phyloP scores from a whole-genome alignment of 2,797 vertebrate genomes.

The Propithecus perrieri region DNA sequence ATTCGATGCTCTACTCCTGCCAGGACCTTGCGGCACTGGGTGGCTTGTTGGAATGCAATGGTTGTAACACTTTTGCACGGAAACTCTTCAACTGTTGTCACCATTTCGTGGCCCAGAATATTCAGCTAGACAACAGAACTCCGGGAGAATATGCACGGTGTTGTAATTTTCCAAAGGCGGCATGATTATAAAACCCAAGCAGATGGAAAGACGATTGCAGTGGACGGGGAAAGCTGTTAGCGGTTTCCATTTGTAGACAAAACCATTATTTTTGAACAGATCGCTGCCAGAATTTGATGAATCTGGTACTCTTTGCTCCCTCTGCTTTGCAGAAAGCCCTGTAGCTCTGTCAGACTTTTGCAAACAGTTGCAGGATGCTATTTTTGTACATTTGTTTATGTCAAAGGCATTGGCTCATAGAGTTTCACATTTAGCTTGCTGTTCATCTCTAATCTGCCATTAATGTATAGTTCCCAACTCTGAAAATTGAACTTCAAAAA shows the following conservation, averaged over 20 bases:
- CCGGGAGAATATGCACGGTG: constrained; percentile 69
- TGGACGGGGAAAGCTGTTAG: constrained; percentile 61
- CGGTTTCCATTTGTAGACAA: constrained; percentile 70
- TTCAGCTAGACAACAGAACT: constrained; percentile 59
- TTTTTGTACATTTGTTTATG: constrained; percentile 72
- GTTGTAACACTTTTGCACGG: background rate
- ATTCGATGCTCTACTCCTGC: background rate
- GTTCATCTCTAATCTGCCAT: constrained; percentile 67
- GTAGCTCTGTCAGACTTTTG: constrained; percentile 61
- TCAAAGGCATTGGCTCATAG: constrained; percentile 28
- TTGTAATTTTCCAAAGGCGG: constrained; percentile 69
- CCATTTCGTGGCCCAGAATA: constrained; percentile 42
- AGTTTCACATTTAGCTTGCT: constrained; percentile 61
- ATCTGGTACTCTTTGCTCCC: constrained; percentile 52
- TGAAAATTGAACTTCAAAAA: constrained; percentile 70
- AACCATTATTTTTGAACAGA: constrained; percentile 70
- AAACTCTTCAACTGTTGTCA: constrained; percentile 63
- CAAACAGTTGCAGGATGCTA: constrained; percentile 54
- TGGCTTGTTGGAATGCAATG: background rate
- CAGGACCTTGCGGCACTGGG: background rate
- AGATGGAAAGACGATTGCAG: constrained; percentile 65
- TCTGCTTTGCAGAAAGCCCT: constrained; percentile 59
- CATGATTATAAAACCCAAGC: constrained; percentile 58
- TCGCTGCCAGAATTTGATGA: constrained; percentile 60
- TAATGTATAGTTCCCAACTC: constrained; percentile 54